A percentile compares a stretch with the other conserved stretches of the same genome.
phyloP scores from a whole-genome alignment of 1,140 invertebrate genomes.

The Dendrolimus punctatus region DNA sequence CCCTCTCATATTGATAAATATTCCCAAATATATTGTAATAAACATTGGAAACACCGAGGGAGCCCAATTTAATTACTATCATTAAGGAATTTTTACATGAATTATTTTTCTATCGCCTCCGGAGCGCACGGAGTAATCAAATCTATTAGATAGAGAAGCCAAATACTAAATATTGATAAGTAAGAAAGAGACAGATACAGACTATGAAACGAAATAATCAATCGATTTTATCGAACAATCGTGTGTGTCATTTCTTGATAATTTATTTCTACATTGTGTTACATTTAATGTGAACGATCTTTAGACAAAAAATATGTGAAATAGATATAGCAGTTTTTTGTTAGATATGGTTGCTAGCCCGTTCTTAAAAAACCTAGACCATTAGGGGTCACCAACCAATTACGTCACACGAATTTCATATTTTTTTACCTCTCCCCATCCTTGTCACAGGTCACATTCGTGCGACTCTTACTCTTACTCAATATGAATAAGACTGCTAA shows the following conservation, averaged over 20 bases:
- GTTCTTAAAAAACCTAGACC: too few species aligned
- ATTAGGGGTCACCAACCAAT: too few species aligned
- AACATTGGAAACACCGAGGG: slow-evolving; percentile 35
- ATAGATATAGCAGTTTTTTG: too few species aligned
- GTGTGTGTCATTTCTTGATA: slow-evolving; percentile 26
- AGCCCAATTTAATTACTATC: slow-evolving; percentile 38
- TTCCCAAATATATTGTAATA: slow-evolving; percentile 26
- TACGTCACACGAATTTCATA: too few species aligned
- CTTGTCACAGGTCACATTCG: too few species aligned
- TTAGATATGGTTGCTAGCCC: too few species aligned
- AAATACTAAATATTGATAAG: slow-evolving; percentile 10
- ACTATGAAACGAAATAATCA: slow-evolving; percentile 25
- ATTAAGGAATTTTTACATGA: slow-evolving; percentile 49
- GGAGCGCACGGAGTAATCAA: slow-evolving; percentile 26
- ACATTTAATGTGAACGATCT: neutral
- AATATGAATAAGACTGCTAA: too few species aligned
- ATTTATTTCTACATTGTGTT: slow-evolving; percentile 21
- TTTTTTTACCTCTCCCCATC: too few species aligned
- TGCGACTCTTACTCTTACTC: too few species aligned
- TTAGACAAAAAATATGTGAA: too few species aligned
- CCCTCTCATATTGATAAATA: slow-evolving; percentile 20
- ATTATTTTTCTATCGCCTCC: slow-evolving; percentile 49
- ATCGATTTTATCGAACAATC: slow-evolving; percentile 30
- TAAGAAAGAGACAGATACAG: slow-evolving; percentile 19
- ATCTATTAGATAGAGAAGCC: slow-evolving; percentile 21